phyloP scores from a whole-genome alignment of 2,797 vertebrate genomes.

The Melanotaenia parkinsoni region DNA sequence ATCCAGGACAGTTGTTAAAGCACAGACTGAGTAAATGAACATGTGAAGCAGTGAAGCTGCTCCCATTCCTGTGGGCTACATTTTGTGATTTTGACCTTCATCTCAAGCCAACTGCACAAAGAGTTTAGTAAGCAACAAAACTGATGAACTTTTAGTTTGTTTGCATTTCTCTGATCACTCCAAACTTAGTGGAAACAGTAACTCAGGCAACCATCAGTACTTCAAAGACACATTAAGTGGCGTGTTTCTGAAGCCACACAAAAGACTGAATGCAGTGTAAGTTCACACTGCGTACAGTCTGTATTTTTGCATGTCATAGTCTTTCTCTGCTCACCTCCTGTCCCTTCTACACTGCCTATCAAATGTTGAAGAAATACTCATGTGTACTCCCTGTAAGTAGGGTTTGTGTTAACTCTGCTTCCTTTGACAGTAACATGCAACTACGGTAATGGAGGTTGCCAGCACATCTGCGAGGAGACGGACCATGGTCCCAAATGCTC shows the following conservation, averaged over 20 bases:
- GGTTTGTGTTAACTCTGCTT: conserved; percentile 54
- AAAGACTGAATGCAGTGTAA: conserved; percentile 4
- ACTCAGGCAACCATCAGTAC: not conserved
- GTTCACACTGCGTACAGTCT: not conserved
- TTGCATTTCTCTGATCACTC: not conserved
- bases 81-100: conserved; percentile 13
- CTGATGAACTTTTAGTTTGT: not conserved
- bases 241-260: conserved; percentile 6
- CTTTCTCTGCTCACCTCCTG: conserved; percentile 9
- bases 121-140: conserved; percentile 9
- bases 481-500: conserved; percentile 95
- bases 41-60: conserved; percentile 24
- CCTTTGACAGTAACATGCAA: conserved; percentile 93
- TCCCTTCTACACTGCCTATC: conserved; percentile 21
- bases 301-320: conserved; percentile 6
- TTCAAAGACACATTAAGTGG: conserved; percentile 9
- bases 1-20: conserved; percentile 22
- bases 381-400: not conserved
- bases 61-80: not conserved
- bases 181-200: not conserved
- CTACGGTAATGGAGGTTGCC: conserved; percentile 98
- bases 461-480: conserved; percentile 97
- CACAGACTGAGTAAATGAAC: conserved; percentile 15
- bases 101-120: conserved; percentile 1
- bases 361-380: conserved; percentile 12